Evolutionary conservation across 1,140 invertebrate genomes (phyloP).

Genomic region (Acromyrmex echinatior): DNA sequence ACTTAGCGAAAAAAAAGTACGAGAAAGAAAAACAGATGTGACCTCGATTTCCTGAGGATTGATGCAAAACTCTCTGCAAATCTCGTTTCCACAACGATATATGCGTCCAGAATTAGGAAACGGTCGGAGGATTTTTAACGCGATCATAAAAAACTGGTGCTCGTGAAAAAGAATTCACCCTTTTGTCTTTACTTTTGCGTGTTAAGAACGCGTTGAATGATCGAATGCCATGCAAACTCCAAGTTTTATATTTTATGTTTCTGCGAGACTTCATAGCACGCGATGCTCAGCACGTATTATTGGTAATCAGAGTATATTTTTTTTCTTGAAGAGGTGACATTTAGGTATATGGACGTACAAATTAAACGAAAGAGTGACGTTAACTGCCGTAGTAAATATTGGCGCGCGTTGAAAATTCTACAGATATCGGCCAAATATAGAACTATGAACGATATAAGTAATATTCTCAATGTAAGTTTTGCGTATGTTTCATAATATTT

Average conservation of each 20-base stretch:
- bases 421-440: background rate
- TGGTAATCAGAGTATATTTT: background rate
- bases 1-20: conserved; percentile 47
- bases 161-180: background rate
- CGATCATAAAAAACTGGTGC: conserved; percentile 13
- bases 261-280: background rate
- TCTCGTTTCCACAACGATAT: conserved; percentile 33
- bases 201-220: conserved; percentile 28
- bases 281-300: background rate
- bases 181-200: conserved; percentile 8
- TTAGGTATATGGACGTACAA: background rate
- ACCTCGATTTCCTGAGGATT: conserved; percentile 60
- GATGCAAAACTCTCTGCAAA: conserved; percentile 33
- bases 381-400: conserved; percentile 19
- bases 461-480: background rate
- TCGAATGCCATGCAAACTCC: background rate
- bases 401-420: background rate
- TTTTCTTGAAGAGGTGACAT: background rate
- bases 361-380: background rate
- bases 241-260: conserved; percentile 28
- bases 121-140: conserved; percentile 10
- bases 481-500: background rate
- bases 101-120: conserved; percentile 47
- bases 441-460: background rate
- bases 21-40: conserved; percentile 64